Evolutionary conservation across 2,888 invertebrate species (phyloP), one percentile per base, ranked within the genome.

Genomic region (Microctonus aethiopoides): DNA sequence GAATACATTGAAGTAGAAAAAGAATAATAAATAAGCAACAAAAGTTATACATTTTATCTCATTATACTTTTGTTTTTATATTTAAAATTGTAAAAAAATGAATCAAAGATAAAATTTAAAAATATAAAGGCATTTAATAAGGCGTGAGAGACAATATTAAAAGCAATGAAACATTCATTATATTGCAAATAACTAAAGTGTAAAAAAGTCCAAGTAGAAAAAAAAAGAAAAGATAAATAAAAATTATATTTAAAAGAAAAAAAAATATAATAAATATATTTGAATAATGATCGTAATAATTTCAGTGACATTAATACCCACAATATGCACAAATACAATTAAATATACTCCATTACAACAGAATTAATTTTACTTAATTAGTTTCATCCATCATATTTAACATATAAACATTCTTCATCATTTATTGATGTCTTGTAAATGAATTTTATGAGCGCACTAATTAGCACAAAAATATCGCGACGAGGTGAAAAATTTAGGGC

Each of bases 91-190:
- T 56, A 24, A 11, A 26, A 29, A 36, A 24, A 56, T 10, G 36
- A 56, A 10, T 11, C 54, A 65, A 56, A 65, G 56, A 56, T 46
- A 41, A 65, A 46, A 16, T 46, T 39, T 65, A 39, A 29, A 56
- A 65, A 56, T 65, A 41, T 22, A 56, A 52, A 13, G 39, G 39
- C 39, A 41, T 29, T 65, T 65, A 65, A 65, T 65, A 65, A 65
- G 65, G 65, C 65, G 65, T 65, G 56, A 56, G 36, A 65, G 39
- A 46, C 20, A 63, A 36, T 56, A 54, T 65, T 54, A 56, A 65
- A 54, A 24, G 54, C n/a, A 32, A 22, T 20, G n/a, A 64, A 54
- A 11, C 3, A 9, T 26, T 34, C 10, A 13, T 16, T 16, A 11
- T 13, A 57, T 32, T 34, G 32, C 32, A 16, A 34, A 29, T 57